phyloP scores from a whole-genome alignment of 2,888 invertebrate species.

The Saturnia japonica region DNA sequence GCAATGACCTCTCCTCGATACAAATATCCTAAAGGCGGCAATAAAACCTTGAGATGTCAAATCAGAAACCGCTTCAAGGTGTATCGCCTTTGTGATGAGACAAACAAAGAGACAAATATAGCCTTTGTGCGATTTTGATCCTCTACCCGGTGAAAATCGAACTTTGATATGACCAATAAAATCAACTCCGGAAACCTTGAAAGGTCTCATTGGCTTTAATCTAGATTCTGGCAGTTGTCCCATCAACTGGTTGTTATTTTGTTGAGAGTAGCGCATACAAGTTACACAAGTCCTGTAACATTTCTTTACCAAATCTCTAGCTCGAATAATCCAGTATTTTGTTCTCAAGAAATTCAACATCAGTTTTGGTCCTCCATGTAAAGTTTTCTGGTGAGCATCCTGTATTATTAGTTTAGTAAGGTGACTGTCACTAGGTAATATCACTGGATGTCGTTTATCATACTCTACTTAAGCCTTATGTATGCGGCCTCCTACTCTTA shows the following conservation, averaged over 20 bases:
- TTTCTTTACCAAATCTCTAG: slow-evolving; percentile 24
- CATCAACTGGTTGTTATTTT: slow-evolving; percentile 25
- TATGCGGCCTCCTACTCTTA: slow-evolving; percentile 30
- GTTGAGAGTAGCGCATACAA: slow-evolving; percentile 25
- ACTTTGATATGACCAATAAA: slow-evolving; percentile 27
- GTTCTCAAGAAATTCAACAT: slow-evolving; percentile 30
- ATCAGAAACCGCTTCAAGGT: slow-evolving; percentile 38
- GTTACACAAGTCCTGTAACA: slow-evolving; percentile 25
- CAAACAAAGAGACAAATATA: no score
- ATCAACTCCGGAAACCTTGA: slow-evolving; percentile 26
- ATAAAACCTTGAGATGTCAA: slow-evolving; percentile 35
- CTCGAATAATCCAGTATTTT: slow-evolving; percentile 28
- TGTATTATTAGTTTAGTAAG: slow-evolving; percentile 26
- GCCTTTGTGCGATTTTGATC: slow-evolving; percentile 26
- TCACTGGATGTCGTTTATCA: slow-evolving; percentile 27
- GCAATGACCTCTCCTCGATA: slow-evolving; percentile 28
- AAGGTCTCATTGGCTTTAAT: slow-evolving; percentile 24
- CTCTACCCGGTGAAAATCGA: slow-evolving; percentile 26
- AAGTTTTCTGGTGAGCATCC: slow-evolving; percentile 32
- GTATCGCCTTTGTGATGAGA: slow-evolving; percentile 35
- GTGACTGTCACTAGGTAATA: slow-evolving; percentile 25
- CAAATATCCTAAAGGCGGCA: slow-evolving; percentile 30
- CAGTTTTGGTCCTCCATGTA: slow-evolving; percentile 34
- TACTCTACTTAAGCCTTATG: slow-evolving; percentile 20
- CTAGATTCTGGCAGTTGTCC: slow-evolving; percentile 27